Percentiles rank a stretch among this genome's conserved stretches.
phyloP scores from a whole-genome alignment of 2,888 invertebrate species.

The Margaritifera margaritifera region DNA sequence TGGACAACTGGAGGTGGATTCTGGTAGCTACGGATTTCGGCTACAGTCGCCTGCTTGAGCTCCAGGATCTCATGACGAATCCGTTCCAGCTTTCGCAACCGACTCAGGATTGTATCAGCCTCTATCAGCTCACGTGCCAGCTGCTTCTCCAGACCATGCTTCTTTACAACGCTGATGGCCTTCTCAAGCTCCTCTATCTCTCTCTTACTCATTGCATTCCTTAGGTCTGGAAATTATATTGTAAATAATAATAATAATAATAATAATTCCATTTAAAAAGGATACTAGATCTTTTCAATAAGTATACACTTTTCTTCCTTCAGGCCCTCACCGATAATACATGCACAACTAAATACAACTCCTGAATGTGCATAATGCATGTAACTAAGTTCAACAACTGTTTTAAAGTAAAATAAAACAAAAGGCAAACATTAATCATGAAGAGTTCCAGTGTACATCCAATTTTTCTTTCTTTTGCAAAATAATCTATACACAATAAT shows the following conservation, averaged over 20 bases:
- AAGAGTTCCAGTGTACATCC: too few species aligned
- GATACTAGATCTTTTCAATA: not conserved
- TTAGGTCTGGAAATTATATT: slow-evolving; percentile 48
- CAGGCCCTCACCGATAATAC: not conserved
- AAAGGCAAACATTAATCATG: too few species aligned
- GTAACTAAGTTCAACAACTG: too few species aligned
- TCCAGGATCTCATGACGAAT: slow-evolving; percentile 61
- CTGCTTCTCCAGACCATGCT: slow-evolving; percentile 63
- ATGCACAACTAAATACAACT: not conserved
- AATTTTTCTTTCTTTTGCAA: too few species aligned
- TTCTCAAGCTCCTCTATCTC: slow-evolving; percentile 64
- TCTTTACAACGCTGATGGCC: slow-evolving; percentile 64
- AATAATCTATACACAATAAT: too few species aligned
- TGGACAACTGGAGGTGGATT: slow-evolving; percentile 68
- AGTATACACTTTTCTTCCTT: not conserved
- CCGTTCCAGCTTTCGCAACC: slow-evolving; percentile 54
- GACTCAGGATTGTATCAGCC: slow-evolving; percentile 58
- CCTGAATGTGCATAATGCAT: not conserved
- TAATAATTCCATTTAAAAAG: not conserved
- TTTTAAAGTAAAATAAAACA: too few species aligned
- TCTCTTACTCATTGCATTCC: slow-evolving; percentile 61
- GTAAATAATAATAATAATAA: too few species aligned
- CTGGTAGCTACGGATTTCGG: slow-evolving; percentile 69
- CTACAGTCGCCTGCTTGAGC: slow-evolving; percentile 70
- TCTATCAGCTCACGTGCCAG: slow-evolving; percentile 62